phyloP scores from a whole-genome alignment of 2,113 vertebrate genomes.

The Pygoscelis antarcticus region DNA sequence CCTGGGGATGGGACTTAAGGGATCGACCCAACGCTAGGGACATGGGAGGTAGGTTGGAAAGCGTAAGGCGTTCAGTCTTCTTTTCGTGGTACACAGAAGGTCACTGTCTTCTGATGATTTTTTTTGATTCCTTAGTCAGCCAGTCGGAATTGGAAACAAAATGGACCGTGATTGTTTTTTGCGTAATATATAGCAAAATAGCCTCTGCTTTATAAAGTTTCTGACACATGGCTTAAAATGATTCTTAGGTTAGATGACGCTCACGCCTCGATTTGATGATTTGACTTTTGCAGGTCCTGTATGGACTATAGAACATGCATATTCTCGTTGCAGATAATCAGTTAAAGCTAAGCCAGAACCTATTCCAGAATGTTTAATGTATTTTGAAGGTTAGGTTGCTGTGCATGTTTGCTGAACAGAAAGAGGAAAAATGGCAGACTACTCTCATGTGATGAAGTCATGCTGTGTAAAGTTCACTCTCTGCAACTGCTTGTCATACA shows the following conservation, averaged over 20 bases:
- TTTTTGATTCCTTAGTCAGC: not conserved
- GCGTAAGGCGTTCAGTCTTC: not conserved
- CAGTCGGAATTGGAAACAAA: not conserved
- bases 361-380: not conserved
- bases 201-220: not conserved
- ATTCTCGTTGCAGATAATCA: not conserved
- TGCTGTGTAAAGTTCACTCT: constrained; percentile 7
- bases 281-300: not conserved
- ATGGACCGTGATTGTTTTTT: not conserved
- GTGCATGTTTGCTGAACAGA: not conserved
- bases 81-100: not conserved
- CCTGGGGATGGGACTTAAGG: not conserved
- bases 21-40: not conserved
- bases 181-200: not conserved
- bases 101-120: not conserved
- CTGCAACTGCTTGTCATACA: not conserved
- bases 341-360: not conserved
- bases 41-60: not conserved
- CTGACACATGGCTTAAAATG: not conserved
- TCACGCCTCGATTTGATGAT: rapidly evolving
- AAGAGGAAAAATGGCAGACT: constrained; percentile 7
- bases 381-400: not conserved
- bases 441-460: not conserved
- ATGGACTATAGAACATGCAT: rapidly evolving
- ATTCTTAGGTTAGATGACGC: not conserved